phyloP scores from a whole-genome alignment of 1,140 invertebrate genomes.

The Aphidius ervi region DNA sequence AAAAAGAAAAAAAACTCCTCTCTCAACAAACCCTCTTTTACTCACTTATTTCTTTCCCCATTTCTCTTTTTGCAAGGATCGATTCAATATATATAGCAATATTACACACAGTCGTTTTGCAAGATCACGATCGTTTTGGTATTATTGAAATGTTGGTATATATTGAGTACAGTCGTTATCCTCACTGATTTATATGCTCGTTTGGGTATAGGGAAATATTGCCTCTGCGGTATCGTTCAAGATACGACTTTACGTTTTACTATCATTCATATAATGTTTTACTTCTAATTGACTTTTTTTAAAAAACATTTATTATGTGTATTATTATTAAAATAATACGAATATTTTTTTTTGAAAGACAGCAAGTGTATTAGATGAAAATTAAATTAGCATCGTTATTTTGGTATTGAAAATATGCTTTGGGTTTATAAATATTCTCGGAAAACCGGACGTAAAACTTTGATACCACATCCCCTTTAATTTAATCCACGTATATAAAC shows the following conservation, averaged over 20 bases:
- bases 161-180: conserved; percentile 11
- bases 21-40: not conserved
- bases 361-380: too few relatives aligned
- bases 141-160: conserved; percentile 1
- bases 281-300: not conserved
- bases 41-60: not conserved
- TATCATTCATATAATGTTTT: too few relatives aligned
- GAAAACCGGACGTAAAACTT: conserved; percentile 25
- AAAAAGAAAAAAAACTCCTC: too few relatives aligned
- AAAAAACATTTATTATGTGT: too few relatives aligned
- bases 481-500: conserved; percentile 19
- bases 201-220: not conserved
- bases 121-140: conserved; percentile 1
- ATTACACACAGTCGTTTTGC: not conserved
- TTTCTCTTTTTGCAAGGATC: not conserved
- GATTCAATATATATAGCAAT: not conserved
- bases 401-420: not conserved
- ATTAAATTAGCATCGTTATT: not conserved
- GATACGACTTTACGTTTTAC: too few relatives aligned
- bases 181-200: not conserved
- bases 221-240: too few relatives aligned
- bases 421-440: not conserved
- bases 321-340: too few relatives aligned
- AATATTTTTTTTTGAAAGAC: too few relatives aligned
- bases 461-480: conserved; percentile 36